These are phyloP conservation scores for Proteles cristata DNA, from an alignment of 2,113 vertebrate genomes.

Conservation along the genomic window DNA sequence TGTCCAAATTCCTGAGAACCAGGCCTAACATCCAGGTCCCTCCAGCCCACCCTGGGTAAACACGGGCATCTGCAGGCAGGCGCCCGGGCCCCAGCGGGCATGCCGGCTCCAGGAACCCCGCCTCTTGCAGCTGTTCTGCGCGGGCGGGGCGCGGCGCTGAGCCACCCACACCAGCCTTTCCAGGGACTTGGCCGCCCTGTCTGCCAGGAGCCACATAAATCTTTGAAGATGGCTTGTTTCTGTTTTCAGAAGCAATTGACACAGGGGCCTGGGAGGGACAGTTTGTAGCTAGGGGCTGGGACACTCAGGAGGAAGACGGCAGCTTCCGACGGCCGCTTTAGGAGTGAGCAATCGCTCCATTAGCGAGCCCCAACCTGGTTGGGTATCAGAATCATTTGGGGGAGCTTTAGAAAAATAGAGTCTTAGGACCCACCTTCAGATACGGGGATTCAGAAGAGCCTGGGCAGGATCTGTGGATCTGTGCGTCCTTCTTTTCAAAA, in stretches of 20 bases:
- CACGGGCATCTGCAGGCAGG: conserved; percentile 25
- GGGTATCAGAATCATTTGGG: background rate
- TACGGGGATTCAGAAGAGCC: background rate
- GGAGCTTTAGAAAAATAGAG: background rate
- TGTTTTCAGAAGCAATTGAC: conserved; percentile 56
- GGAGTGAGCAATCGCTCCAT: rapidly evolving
- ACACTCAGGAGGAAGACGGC: background rate
- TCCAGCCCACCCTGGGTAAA: conserved; percentile 32
- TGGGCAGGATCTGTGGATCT: background rate
- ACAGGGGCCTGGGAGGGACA: background rate
- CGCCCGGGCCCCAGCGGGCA: background rate
- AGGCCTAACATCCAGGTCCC: background rate
- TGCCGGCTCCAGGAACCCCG: conserved; percentile 8
- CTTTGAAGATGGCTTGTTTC: conserved; percentile 51
- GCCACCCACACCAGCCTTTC: background rate
- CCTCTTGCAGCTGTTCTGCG: background rate
- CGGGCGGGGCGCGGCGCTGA: background rate
- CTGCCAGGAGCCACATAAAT: conserved; percentile 9
- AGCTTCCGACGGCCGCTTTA: background rate
- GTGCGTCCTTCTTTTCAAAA: background rate
- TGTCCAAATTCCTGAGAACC: conserved; percentile 63
- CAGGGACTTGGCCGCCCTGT: conserved; percentile 41
- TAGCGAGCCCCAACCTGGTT: background rate
- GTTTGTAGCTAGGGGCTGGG: background rate
- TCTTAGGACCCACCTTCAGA: background rate